Evolutionary conservation across 1,140 invertebrate species (phyloP), one percentile per base, ranked within the genome.

Genomic region (Octopus bimaculoides): DNA sequence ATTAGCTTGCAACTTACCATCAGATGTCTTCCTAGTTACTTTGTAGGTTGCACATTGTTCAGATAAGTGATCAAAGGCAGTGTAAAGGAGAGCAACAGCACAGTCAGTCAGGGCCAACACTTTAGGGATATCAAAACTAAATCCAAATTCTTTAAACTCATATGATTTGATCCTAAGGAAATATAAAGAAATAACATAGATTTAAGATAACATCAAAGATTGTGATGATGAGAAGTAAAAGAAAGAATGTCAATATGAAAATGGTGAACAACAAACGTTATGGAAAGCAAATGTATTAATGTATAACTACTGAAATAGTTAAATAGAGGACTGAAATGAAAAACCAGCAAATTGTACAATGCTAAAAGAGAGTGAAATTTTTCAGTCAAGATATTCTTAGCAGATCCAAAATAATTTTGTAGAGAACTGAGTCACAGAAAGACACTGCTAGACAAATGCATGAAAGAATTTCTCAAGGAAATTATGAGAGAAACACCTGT

Each of bases 21-120:
- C 26, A 41, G 26, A 74, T 84, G 86, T 76, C 78, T 88, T 89
- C 71, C 74, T 77, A 74, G 86, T 83, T 20, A 85, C 86, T 79
- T 83, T 79, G 81, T 80, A 88, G 54, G 86, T 82, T 81, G 86
- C 87, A 81, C 86, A 88, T n/a, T 85, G 85, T 14, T 81, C 78
- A n/a, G 90, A 90, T 77, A 84, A 87, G 80, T 89, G 87, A 77
- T 90, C 90, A 86, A 85, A 90, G 69, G 85, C 86, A 61, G 87
- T 87, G 82, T 86, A 86, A 26, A 90, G 77, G 56, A 88, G 81
- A 41, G 87, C 79, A 76, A 89, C 80, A 9, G 84, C 86, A 84
- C 86, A 88, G 83, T 89, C 85, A 20, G 86, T 85, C 78, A 90
- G 79, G 8, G 87, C 87, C 52, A 90, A 81, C 9, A 86, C 52